Base-by-base conservation (phyloP, 2,888 invertebrate species). In the Eumacrocentrus americanus region DNA sequence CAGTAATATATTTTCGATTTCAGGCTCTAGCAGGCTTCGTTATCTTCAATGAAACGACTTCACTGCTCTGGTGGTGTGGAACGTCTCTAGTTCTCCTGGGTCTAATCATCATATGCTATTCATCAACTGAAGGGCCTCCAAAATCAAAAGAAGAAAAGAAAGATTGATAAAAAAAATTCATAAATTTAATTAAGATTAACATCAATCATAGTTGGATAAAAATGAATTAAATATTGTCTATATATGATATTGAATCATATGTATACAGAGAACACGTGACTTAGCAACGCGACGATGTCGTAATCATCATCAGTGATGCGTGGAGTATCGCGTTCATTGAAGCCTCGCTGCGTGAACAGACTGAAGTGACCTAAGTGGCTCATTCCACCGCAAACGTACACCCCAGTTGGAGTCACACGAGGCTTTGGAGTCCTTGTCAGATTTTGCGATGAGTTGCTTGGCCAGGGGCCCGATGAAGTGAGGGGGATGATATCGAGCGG, bases 11-110 rank as follows among this genome's bases (percentile, higher is more conserved):
- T 54, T 34, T 6, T 48, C n/a, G n/a, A 42, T 29, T 42, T 40
- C 56, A 93, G 94, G 92, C 91, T 42, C 60, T 91, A 35, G 82
- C 89, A 57, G 93, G 93, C 3, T 83, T 86, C 54, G 61, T 88
- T 5, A 69, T 92, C 40, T 93, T 92, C 79, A 83, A 84, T 16
- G 94, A 94, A 79, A 82, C 84, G 0, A 85, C 90, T 0, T 86
- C 90, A 0, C 50, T 87, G 4, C 75, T 84, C 34, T 92, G 92
- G 88, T 90, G 90, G 87, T 69, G 84, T 7, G 93, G 94, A 1
- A 88, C 90, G 3, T 74, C 84, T 14, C 81, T 91, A 11, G 90
- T 94, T 59, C 78, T 92, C 5, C 71, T 85, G 35, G 94, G 94
- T 5, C 81, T 94, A 20, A 79, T 88, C 20, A 82, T 92, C 58